Evolutionary conservation across 30 jellyfish, hydroid and myxozoan genomes (phyloP).

Genomic region (Morbakka virulenta): DNA sequence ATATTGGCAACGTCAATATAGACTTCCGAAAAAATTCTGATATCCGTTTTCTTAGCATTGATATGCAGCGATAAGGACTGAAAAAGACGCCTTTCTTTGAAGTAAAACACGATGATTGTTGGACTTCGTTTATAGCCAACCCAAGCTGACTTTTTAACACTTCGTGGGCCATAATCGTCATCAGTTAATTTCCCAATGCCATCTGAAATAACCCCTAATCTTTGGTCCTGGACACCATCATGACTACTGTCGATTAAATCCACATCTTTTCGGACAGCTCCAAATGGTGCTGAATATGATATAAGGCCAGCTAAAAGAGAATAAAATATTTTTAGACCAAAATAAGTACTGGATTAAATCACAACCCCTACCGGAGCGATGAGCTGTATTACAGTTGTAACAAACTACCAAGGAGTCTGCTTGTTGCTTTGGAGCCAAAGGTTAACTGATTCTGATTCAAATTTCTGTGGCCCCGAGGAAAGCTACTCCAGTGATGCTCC

Average conservation of each 20-base stretch:
- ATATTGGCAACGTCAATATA: constrained; percentile 24
- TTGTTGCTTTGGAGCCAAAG: no score
- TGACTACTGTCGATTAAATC: constrained; percentile 44
- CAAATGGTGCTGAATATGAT: constrained; percentile 64
- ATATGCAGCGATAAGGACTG: constrained; percentile 34
- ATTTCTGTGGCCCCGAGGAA: no score
- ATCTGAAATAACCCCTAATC: constrained; percentile 30
- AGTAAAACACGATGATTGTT: constrained; percentile 16
- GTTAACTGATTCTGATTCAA: no score
- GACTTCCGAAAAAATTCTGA: constrained; percentile 17
- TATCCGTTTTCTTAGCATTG: constrained; percentile 9
- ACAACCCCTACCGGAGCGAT: no score
- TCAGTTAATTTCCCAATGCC: constrained; percentile 76
- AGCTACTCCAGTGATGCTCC: no score
- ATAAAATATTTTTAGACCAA: neutral
- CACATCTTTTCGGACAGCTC: constrained; percentile 39
- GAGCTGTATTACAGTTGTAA: no score
- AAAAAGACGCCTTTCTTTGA: constrained; percentile 26
- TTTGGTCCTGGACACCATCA: constrained; percentile 34
- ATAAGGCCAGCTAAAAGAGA: constrained; percentile 51
- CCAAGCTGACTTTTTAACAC: constrained; percentile 39
- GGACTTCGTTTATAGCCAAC: constrained; percentile 51
- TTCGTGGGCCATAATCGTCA: constrained; percentile 19
- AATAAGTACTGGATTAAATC: no score
- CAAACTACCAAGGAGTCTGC: no score